phyloP scores from a whole-genome alignment of 2,113 vertebrate genomes.

The Rhadina sibilatrix region DNA sequence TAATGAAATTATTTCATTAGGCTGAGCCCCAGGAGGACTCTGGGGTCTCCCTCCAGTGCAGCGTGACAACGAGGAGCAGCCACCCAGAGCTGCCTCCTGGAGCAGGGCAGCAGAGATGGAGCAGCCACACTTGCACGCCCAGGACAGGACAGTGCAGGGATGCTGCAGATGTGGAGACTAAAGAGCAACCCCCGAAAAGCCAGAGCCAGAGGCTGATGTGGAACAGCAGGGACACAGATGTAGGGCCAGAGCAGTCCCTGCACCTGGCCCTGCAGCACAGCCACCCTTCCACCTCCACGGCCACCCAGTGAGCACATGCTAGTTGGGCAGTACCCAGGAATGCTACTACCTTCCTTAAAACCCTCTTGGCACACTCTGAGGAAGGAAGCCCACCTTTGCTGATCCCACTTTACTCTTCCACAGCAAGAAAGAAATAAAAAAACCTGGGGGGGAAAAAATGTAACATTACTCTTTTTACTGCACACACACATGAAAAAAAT shows the following conservation, averaged over 20 bases:
- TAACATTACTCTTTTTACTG: background rate
- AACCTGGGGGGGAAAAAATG: background rate
- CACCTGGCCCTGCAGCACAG: background rate
- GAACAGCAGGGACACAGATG: rapidly evolving
- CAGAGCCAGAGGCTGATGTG: background rate
- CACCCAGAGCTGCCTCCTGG: rapidly evolving
- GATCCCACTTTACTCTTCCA: background rate
- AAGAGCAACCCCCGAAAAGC: background rate
- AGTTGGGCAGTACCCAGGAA: background rate
- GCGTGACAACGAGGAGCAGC: rapidly evolving
- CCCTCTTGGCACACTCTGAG: background rate
- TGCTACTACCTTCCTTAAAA: background rate
- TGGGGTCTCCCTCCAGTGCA: background rate
- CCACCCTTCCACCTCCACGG: rapidly evolving
- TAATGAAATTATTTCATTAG: background rate
- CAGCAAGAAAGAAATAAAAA: conserved; percentile 14
- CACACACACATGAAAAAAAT: background rate
- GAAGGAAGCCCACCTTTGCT: background rate
- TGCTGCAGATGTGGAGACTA: background rate
- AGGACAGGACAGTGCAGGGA: background rate
- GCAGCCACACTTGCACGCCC: background rate
- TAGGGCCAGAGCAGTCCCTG: rapidly evolving
- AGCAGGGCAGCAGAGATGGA: background rate
- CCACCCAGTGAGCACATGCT: rapidly evolving
- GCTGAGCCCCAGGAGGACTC: background rate